phyloP scores from a whole-genome alignment of 2,113 vertebrate genomes.

The Erpornis zantholeuca region DNA sequence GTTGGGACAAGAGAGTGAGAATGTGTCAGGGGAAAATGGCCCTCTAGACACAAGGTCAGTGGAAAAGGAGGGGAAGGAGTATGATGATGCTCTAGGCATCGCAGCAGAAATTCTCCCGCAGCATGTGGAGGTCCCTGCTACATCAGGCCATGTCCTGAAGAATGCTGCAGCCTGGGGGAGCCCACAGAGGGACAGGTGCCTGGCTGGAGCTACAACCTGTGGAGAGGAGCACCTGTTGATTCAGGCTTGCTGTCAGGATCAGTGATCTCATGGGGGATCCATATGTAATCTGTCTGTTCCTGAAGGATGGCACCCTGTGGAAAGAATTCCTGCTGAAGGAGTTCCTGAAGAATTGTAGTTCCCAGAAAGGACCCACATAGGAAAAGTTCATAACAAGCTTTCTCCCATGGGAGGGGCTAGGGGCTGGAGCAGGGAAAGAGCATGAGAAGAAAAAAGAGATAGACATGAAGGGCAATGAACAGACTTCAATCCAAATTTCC shows the following conservation, averaged over 20 bases:
- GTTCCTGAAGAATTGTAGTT: background rate
- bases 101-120: background rate
- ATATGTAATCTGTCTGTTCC: fast-evolving
- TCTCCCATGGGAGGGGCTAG: fast-evolving
- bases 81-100: background rate
- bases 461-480: background rate
- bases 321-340: background rate
- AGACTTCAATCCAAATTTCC: background rate
- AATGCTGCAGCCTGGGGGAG: fast-evolving
- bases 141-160: background rate
- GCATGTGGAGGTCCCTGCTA: fast-evolving
- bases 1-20: background rate
- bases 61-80: background rate
- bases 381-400: background rate
- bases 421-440: background rate
- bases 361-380: fast-evolving
- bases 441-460: background rate
- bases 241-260: background rate
- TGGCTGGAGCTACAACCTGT: background rate
- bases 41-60: background rate
- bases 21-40: background rate
- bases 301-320: fast-evolving
- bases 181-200: fast-evolving
- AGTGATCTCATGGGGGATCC: background rate
- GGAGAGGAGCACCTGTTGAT: no score